Evolutionary conservation across 2,113 vertebrate species (phyloP).

Genomic region (Rhizomys pruinosus): DNA sequence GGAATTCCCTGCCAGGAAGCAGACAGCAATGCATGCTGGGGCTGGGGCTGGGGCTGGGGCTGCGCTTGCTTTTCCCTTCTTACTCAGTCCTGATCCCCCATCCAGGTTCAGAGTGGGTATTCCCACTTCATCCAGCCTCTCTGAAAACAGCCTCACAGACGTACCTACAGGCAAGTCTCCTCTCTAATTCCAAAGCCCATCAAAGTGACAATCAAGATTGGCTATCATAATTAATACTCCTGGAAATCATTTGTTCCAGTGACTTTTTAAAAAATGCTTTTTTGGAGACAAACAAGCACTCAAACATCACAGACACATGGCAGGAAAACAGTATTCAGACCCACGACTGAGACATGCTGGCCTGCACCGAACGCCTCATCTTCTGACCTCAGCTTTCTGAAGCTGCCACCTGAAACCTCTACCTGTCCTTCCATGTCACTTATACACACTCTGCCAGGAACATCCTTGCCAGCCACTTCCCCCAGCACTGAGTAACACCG

Average conservation of each 20-base stretch:
- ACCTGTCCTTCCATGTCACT: too few relatives aligned
- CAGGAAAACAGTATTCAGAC: not conserved
- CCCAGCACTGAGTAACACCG: fast-evolving
- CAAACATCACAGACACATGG: not conserved
- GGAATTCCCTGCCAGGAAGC: not conserved
- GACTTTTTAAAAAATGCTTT: not conserved
- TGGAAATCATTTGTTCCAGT: not conserved
- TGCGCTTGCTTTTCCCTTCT: not conserved
- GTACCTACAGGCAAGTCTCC: not conserved
- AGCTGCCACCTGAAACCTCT: too few relatives aligned
- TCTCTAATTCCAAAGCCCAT: not conserved
- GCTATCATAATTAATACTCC: not conserved
- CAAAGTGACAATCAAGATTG: not conserved
- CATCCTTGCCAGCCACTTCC: too few relatives aligned
- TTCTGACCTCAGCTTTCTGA: too few relatives aligned
- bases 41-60: not conserved
- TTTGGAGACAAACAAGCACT: not conserved
- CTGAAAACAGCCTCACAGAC: not conserved
- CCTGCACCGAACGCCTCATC: too few relatives aligned
- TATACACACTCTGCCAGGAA: too few relatives aligned
- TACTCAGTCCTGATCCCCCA: too few relatives aligned
- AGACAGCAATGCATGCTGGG: not conserved
- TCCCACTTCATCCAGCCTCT: not conserved
- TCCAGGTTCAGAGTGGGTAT: not conserved
- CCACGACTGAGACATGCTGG: too few relatives aligned